phyloP scores from a whole-genome alignment of 1,140 invertebrate species.

The Drosophila pruinosa region DNA sequence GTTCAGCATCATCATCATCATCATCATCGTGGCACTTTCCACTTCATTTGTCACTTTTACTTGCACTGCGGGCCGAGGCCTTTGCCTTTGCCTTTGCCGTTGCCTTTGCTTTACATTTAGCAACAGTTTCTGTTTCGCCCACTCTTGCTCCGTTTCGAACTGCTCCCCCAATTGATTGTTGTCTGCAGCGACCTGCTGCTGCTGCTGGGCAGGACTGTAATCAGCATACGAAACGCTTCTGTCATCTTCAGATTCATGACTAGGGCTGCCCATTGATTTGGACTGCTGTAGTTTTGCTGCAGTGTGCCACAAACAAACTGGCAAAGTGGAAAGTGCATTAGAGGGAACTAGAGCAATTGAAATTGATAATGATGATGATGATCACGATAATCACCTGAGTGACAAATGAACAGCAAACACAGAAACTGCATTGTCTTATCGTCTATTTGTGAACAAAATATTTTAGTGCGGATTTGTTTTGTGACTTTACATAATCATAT shows the following conservation, averaged over 20 bases:
- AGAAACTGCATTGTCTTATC: conserved; percentile 31
- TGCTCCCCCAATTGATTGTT: conserved; percentile 64
- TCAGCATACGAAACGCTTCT: conserved; percentile 42
- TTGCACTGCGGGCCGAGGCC: conserved; percentile 76
- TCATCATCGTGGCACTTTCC: conserved; percentile 65
- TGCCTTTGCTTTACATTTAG: conserved; percentile 20
- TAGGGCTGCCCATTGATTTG: conserved; percentile 18
- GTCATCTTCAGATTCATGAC: conserved; percentile 3
- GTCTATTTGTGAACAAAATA: neutral
- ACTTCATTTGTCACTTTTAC: conserved; percentile 81
- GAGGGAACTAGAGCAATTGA: conserved; percentile 34
- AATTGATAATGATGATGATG: conserved; percentile 29
- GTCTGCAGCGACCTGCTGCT: conserved; percentile 57
- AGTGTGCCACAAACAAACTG: conserved; percentile 73
- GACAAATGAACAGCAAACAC: conserved; percentile 43
- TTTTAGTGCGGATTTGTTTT: neutral
- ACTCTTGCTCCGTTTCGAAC: neutral
- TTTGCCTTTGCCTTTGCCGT: too few relatives aligned
- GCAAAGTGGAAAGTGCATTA: conserved; percentile 69
- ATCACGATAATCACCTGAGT: conserved; percentile 71
- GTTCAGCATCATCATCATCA: conserved; percentile 26
- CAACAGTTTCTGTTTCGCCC: neutral
- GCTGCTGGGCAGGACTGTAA: conserved; percentile 48
- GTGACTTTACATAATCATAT: conserved; percentile 3
- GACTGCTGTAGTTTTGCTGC: conserved; percentile 49